Evolutionary conservation across 2,888 invertebrate genomes (phyloP).

Genomic region (Acholoe squamosa): DNA sequence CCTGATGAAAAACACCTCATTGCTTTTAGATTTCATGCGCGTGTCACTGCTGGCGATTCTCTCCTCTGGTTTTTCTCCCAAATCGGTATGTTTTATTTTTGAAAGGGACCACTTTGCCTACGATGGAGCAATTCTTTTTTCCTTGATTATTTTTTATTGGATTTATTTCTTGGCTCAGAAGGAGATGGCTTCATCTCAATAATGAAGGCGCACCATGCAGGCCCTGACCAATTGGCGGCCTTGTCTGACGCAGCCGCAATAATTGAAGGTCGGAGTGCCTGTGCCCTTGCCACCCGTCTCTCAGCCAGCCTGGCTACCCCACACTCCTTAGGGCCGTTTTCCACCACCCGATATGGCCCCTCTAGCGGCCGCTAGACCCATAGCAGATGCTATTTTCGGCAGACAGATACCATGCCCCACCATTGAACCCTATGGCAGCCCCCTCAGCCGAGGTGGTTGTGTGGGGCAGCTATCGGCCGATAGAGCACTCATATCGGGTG

Average conservation of each 20-base stretch:
- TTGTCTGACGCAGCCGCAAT: conserved; percentile 4
- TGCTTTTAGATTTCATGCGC: conserved; percentile 4
- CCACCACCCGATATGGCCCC: no score
- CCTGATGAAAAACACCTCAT: neutral
- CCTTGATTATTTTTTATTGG: neutral
- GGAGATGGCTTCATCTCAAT: neutral
- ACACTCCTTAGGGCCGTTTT: no score
- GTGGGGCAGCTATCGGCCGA: no score
- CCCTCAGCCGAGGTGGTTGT: no score
- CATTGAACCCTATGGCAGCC: no score
- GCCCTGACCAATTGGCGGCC: conserved; percentile 14
- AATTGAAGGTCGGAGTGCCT: conserved; percentile 4
- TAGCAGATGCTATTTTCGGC: no score
- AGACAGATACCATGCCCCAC: no score
- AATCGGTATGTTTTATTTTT: neutral
- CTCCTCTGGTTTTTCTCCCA: neutral
- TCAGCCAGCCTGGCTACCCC: no score
- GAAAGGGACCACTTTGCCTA: neutral
- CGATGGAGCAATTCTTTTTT: neutral
- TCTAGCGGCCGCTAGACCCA: no score
- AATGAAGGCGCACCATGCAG: neutral
- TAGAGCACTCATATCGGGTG: no score
- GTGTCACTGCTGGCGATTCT: conserved; percentile 2
- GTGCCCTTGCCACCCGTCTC: neutral
- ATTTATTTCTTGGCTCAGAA: no score